Evolutionary conservation across 2,888 invertebrate genomes (phyloP).

Genomic region (Pogonocherus hispidulus): DNA sequence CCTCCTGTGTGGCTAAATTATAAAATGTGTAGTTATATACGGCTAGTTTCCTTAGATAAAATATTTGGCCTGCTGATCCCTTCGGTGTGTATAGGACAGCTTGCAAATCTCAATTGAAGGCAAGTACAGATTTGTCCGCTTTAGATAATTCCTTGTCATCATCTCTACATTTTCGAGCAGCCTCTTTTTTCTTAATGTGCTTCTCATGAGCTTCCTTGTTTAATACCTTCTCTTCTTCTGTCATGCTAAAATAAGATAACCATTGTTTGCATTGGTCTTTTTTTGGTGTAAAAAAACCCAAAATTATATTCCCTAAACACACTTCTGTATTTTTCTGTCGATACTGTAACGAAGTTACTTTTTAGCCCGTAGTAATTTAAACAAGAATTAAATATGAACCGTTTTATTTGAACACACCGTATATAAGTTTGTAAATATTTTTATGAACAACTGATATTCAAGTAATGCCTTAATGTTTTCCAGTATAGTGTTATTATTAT

Average conservation of each 20-base stretch:
- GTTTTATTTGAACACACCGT: no score
- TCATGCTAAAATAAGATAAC: conserved; percentile 39
- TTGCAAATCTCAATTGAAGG: conserved; percentile 59
- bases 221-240: conserved; percentile 40
- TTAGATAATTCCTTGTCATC: conserved; percentile 50
- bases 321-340: neutral
- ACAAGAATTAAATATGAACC: no score
- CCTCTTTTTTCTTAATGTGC: conserved; percentile 44
- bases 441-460: no score
- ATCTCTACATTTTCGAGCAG: conserved; percentile 48
- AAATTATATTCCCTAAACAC: conserved; percentile 49
- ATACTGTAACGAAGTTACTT: no score
- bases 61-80: conserved; percentile 53
- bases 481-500: no score
- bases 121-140: conserved; percentile 43
- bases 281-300: conserved; percentile 51
- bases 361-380: no score
- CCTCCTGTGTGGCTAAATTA: conserved; percentile 56
- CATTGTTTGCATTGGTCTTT: conserved; percentile 56
- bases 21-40: conserved; percentile 59
- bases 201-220: no score
- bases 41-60: conserved; percentile 57
- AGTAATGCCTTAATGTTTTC: no score
- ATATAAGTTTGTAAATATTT: no score
- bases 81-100: conserved; percentile 56